These are phyloP conservation scores for Distichodus sexfasciatus DNA, from an alignment of 2,797 vertebrate species.

Conservation along the genomic window DNA sequence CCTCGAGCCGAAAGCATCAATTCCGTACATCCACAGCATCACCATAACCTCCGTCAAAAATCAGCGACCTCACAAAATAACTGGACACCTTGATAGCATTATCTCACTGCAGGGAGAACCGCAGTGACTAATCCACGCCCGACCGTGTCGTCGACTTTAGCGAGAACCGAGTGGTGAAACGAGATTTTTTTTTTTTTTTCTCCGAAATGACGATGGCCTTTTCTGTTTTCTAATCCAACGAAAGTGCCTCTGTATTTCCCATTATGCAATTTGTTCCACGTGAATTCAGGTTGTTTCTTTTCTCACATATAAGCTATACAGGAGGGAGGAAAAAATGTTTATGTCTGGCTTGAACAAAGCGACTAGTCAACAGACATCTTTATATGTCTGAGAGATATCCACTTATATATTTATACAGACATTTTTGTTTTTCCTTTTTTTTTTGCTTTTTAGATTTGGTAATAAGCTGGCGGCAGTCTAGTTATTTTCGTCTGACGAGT, in stretches of 20 bases:
- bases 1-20: constrained; percentile 39
- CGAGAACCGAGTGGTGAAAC: constrained; percentile 65
- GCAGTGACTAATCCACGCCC: constrained; percentile 58
- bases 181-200: no score
- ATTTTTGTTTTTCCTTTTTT: constrained; percentile 81
- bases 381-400: constrained; percentile 75
- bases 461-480: constrained; percentile 86
- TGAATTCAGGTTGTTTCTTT: constrained; percentile 85
- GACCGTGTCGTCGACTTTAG: constrained; percentile 64
- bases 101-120: constrained; percentile 76
- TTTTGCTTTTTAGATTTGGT: constrained; percentile 76
- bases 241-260: constrained; percentile 85
- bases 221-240: constrained; percentile 77
- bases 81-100: constrained; percentile 80
- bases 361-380: constrained; percentile 80
- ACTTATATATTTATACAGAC: constrained; percentile 81
- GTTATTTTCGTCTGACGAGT: constrained; percentile 81
- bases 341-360: constrained; percentile 66
- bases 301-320: constrained; percentile 84
- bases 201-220: constrained; percentile 69
- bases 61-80: constrained; percentile 78
- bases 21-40: constrained; percentile 30
- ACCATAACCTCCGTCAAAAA: constrained; percentile 27
- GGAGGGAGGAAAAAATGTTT: constrained; percentile 66
- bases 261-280: constrained; percentile 85